These are phyloP conservation scores for Lochmaea crataegi DNA, from an alignment of 2,888 invertebrate genomes.

Conservation along the genomic window DNA sequence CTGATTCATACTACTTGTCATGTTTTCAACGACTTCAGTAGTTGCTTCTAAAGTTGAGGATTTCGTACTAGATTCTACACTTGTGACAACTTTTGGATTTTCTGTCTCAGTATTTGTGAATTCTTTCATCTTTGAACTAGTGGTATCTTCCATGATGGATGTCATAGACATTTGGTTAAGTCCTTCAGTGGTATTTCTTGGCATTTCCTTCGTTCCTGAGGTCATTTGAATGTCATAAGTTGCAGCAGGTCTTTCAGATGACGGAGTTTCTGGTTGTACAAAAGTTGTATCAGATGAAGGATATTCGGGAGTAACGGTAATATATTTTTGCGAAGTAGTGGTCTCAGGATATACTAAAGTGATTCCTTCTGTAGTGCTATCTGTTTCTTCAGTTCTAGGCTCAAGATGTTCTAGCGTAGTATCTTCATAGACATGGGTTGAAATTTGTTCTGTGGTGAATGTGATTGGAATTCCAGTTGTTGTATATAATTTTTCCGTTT, in stretches of 20 bases:
- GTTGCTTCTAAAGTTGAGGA: not conserved
- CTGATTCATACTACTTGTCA: not conserved
- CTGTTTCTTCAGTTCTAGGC: not conserved
- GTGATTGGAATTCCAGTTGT: not conserved
- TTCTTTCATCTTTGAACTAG: not conserved
- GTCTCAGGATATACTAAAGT: constrained; percentile 40
- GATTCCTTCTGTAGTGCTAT: constrained; percentile 45
- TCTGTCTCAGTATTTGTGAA: too few relatives aligned
- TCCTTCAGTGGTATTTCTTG: not conserved
- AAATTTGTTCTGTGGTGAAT: not conserved
- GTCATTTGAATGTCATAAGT: not conserved
- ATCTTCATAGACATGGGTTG: not conserved
- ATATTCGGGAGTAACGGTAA: constrained; percentile 44
- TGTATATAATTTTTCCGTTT: not conserved
- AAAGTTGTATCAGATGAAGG: constrained; percentile 16
- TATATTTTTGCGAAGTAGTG: constrained; percentile 42
- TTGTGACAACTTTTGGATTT: too few relatives aligned
- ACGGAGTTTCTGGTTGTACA: not conserved
- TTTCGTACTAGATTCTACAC: too few relatives aligned
- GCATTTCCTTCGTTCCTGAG: too few relatives aligned
- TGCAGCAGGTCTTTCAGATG: not conserved
- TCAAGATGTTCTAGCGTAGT: constrained; percentile 7
- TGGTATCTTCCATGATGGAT: not conserved
- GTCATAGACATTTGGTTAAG: not conserved
- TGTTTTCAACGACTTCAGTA: not conserved